phyloP scores from a whole-genome alignment of 2,113 vertebrate genomes.

The Melanerpes aurifrons region DNA sequence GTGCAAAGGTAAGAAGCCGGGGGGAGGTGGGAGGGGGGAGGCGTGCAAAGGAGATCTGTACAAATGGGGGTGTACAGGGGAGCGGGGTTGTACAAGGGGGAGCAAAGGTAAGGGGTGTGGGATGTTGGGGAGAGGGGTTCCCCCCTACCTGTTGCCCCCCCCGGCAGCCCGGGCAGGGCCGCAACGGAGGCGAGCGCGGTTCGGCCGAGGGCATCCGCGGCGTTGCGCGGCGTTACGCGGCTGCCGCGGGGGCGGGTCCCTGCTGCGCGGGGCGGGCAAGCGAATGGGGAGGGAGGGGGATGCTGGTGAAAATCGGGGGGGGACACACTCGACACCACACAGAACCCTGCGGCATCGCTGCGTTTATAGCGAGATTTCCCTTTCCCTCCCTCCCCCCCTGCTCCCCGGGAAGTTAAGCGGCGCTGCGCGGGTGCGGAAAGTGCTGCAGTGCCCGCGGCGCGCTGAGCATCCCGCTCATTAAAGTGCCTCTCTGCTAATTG shows the following conservation, averaged over 20 bases:
- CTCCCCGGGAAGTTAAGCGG: no score
- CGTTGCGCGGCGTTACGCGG: neutral
- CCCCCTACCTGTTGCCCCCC: neutral
- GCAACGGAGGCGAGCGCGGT: neutral
- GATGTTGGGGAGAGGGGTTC: neutral
- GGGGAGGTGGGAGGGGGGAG: no score
- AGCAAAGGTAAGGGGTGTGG: no score
- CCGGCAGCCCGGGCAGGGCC: neutral
- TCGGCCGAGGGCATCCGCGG: neutral
- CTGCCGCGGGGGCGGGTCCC: neutral
- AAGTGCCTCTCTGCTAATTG: neutral
- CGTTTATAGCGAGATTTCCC: no score
- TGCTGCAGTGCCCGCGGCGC: neutral
- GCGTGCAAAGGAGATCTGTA: no score
- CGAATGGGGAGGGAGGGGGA: neutral
- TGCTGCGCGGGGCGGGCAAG: neutral
- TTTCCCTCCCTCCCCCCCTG: no score
- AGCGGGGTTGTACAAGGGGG: no score
- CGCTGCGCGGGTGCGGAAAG: neutral
- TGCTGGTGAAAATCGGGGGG: slow-evolving; percentile 73
- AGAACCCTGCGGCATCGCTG: no score
- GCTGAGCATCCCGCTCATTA: neutral
- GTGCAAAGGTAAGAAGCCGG: no score
- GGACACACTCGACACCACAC: neutral
- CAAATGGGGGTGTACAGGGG: no score